Conservation (phyloP, 2,888 invertebrate genomes). For the Cerastis leucographa region DNA sequence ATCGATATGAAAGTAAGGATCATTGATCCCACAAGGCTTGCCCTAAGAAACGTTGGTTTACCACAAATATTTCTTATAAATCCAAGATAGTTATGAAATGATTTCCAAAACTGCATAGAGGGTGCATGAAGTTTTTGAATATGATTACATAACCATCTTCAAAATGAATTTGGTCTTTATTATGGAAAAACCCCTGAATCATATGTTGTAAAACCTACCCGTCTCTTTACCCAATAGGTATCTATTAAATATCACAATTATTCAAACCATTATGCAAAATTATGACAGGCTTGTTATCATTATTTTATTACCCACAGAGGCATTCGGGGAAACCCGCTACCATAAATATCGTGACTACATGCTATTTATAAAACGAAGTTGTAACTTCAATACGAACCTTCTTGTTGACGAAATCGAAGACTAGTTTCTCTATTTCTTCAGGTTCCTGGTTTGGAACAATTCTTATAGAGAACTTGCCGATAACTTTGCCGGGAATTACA, state of each 20-base stretch:
- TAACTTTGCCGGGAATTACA: constrained; percentile 97
- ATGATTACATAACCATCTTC: background rate
- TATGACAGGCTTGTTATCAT: constrained; percentile 17
- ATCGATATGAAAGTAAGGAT: background rate
- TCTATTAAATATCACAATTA: constrained; percentile 3
- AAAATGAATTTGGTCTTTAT: background rate
- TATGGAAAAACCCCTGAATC: constrained; percentile 17
- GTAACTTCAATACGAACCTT: constrained; percentile 79
- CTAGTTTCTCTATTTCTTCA: constrained; percentile 94
- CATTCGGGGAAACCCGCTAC: constrained; percentile 14
- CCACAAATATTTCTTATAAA: background rate
- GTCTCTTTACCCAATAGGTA: background rate
- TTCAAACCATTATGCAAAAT: constrained; percentile 36
- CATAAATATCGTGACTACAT: background rate
- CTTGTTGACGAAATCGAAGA: constrained; percentile 94
- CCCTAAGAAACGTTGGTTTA: background rate
- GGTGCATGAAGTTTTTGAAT: background rate
- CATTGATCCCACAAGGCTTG: background rate
- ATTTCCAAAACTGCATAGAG: background rate
- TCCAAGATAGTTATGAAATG: background rate
- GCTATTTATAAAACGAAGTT: constrained; percentile 7
- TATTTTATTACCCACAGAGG: background rate
- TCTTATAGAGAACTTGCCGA: constrained; percentile 99
- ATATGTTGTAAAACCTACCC: constrained; percentile 9
- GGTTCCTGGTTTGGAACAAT: constrained; percentile 98